Percentiles rank a stretch among this genome's conserved stretches.
Evolutionary conservation across 2,797 vertebrate species (phyloP).

Genomic region (Octomys mimax): DNA sequence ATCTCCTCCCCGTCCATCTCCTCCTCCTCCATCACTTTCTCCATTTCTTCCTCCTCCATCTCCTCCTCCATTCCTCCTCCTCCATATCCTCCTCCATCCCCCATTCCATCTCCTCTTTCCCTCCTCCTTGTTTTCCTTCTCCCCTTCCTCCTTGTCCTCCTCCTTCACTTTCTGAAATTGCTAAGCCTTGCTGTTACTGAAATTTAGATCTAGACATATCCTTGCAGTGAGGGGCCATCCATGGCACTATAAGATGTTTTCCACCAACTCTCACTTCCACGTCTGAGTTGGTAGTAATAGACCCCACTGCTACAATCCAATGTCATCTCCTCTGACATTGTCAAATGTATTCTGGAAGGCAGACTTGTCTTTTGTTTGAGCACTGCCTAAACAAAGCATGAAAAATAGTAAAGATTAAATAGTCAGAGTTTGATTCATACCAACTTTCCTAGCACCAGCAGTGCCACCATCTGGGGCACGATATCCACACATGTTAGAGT

Average conservation of each 20-base stretch:
- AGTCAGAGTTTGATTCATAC: not conserved
- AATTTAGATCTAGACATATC: not conserved
- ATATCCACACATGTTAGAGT: fast-evolving
- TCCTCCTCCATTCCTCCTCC: no score
- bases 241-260: not conserved
- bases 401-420: not conserved
- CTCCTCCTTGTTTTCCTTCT: no score
- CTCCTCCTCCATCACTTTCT: no score
- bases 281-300: not conserved
- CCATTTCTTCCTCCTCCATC: no score
- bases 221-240: no score
- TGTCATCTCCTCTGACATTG: not conserved
- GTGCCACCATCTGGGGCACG: no score
- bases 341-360: not conserved
- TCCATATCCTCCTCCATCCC: no score
- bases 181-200: not conserved
- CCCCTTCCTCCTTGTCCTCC: no score
- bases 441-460: not conserved
- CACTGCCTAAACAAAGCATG: not conserved
- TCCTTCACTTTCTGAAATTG: not conserved
- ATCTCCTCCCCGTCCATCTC: no score
- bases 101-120: no score
- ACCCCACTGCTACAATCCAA: not conserved
- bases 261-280: not conserved
- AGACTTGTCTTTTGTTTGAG: not conserved